phyloP scores from a whole-genome alignment of 2,797 vertebrate genomes.

The Neomorphus geoffroyi region DNA sequence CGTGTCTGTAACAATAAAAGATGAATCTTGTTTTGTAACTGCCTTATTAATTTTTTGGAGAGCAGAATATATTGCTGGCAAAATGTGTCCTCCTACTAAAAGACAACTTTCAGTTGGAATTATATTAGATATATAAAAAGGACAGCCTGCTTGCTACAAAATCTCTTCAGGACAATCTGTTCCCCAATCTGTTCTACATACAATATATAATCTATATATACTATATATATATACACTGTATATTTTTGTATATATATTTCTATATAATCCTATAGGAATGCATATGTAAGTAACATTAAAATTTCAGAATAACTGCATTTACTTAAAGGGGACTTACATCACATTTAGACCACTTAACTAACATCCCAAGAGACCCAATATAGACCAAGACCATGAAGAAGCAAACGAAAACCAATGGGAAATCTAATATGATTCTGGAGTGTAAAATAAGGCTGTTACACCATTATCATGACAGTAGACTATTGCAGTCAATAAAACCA shows the following conservation, averaged over 20 bases:
- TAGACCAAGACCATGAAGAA: not conserved
- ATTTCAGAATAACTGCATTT: not conserved
- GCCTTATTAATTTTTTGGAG: not conserved
- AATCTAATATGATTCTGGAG: not conserved
- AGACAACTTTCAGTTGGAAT: not conserved
- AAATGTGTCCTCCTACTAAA: fast-evolving
- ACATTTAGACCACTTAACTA: not conserved
- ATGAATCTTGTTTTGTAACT: not conserved
- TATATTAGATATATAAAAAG: not conserved
- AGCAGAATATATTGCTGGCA: not conserved
- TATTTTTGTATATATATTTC: too few species aligned
- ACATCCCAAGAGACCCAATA: not conserved
- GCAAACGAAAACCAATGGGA: not conserved
- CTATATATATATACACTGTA: too few species aligned
- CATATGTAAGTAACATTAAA: fast-evolving
- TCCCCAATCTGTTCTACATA: too few species aligned
- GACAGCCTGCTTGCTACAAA: too few species aligned
- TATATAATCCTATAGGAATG: not conserved
- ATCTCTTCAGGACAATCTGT: not conserved
- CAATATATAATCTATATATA: too few species aligned
- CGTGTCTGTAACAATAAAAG: not conserved
- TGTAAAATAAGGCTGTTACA: not conserved
- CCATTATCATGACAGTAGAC: not conserved
- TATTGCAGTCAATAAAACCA: not conserved
- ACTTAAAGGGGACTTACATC: not conserved